Base-by-base conservation (phyloP, 2,888 invertebrate species). In the Hirtodrosophila trivittata region DNA sequence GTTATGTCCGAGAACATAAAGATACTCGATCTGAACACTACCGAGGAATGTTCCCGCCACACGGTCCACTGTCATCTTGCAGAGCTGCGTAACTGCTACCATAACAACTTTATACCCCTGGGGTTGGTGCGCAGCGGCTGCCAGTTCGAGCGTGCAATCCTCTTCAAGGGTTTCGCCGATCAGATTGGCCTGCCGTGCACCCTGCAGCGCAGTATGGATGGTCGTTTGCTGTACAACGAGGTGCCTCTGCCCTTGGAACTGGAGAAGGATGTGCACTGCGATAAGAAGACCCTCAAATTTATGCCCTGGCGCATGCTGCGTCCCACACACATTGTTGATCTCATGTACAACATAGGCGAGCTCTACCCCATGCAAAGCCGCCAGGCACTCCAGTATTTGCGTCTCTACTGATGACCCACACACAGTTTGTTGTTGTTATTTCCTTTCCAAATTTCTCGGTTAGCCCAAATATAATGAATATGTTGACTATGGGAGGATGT, bases 151-250 rank as follows among this genome's bases (percentile, higher is more conserved):
- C 91, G 94, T 1, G 93, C 94, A 0, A 39, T 94, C 1, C 91
- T 95, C 14, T 94, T 93, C 89, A 94, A 95, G 87, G 92, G 91
- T 0, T 86, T 94, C 16, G 93, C 94, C 0, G 95, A 95, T 85
- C 91, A 92, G 35, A 87, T 93, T 14, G 93, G 93, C 0, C 66
- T 95, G 59, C 94, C 94, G 0, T 93, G 93, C 49, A 91, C 93
- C 0, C 76, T 95, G 56, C 91, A 92, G 57, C 92, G 94, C 1
- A 91, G 92, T 1, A 84, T 91, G n/a, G 91, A 92, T 50, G 92
- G 92, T 0, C 64, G 69, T 3, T 91, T 92, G 66, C 92, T 93
- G 0, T 95, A 94, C 93, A 92, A 94, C 71, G 94, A 94, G 86
- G 88, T 95, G 14, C 93, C 94, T 0, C 87, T 94, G 57, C 93